A percentile compares a stretch with the other conserved stretches of the same genome.
Conservation (phyloP, 2,888 invertebrate genomes). For the Teleiodes luculella region DNA sequence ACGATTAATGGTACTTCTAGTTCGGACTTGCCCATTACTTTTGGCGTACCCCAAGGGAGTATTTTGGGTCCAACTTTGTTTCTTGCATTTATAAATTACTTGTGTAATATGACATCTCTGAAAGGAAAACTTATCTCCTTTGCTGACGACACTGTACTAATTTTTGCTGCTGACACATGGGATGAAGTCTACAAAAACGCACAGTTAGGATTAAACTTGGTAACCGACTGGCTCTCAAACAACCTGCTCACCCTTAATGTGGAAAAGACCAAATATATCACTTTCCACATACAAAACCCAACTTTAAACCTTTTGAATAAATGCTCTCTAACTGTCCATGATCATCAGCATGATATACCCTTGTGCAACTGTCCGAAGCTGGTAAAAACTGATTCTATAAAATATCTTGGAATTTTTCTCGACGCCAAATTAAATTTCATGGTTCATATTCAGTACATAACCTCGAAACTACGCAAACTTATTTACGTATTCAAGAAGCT, state of each 20-base stretch:
- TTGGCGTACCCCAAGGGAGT: slow-evolving; percentile 6
- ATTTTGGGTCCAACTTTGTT: slow-evolving; percentile 5
- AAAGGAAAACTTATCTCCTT: neutral
- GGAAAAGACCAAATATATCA: neutral
- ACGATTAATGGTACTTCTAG: no score
- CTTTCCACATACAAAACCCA: neutral
- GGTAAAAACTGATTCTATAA: neutral
- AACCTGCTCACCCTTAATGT: slow-evolving; percentile 6
- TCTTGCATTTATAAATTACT: neutral
- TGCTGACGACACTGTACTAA: slow-evolving; percentile 5
- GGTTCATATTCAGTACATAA: neutral
- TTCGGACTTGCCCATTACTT: neutral
- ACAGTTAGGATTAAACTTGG: neutral
- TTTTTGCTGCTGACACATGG: neutral
- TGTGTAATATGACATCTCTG: neutral
- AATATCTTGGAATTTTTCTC: slow-evolving; percentile 2
- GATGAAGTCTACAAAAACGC: neutral
- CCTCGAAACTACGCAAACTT: neutral
- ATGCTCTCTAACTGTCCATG: neutral
- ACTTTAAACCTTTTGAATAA: neutral
- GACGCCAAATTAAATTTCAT: neutral
- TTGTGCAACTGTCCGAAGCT: neutral
- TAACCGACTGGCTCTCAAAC: neutral
- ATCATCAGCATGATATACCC: neutral
- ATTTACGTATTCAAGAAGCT: neutral